These are phyloP conservation scores for Drosophila azteca DNA, from an alignment of 1,140 invertebrate genomes.

Conservation along the genomic window DNA sequence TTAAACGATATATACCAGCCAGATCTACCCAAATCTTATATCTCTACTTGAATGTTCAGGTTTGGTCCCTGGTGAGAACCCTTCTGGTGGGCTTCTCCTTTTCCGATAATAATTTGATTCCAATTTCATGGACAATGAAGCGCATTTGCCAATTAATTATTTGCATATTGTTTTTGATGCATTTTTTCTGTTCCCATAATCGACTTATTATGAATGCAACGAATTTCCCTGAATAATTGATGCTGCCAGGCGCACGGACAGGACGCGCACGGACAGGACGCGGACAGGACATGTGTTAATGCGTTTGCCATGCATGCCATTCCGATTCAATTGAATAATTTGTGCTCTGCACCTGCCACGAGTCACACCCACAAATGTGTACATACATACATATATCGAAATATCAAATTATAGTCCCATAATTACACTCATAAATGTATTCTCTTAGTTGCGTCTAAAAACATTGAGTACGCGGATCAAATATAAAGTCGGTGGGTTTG, in stretches of 20 bases:
- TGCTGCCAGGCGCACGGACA: background rate
- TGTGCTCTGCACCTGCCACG: background rate
- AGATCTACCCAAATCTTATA: no score
- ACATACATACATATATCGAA: no score
- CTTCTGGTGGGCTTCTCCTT: no score
- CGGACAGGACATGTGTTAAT: conserved; percentile 22
- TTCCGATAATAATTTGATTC: background rate
- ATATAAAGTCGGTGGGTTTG: background rate
- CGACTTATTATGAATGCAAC: conserved; percentile 30
- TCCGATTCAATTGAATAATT: conserved; percentile 18
- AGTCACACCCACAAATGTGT: no score
- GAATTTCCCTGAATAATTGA: conserved; percentile 40
- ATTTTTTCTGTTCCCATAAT: conserved; percentile 20
- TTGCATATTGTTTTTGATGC: background rate
- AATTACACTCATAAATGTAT: conserved; percentile 15
- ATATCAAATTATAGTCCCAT: background rate
- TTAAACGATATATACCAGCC: no score
- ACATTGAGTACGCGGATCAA: no score
- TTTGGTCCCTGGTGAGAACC: no score
- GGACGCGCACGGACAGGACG: background rate
- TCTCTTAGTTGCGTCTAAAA: no score
- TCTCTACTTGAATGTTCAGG: no score
- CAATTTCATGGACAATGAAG: background rate
- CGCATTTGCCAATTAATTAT: conserved; percentile 15
- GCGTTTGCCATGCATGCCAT: conserved; percentile 3